Evolutionary conservation across 2,888 invertebrate genomes (phyloP).

Genomic region (Drosophila hamatofila): DNA sequence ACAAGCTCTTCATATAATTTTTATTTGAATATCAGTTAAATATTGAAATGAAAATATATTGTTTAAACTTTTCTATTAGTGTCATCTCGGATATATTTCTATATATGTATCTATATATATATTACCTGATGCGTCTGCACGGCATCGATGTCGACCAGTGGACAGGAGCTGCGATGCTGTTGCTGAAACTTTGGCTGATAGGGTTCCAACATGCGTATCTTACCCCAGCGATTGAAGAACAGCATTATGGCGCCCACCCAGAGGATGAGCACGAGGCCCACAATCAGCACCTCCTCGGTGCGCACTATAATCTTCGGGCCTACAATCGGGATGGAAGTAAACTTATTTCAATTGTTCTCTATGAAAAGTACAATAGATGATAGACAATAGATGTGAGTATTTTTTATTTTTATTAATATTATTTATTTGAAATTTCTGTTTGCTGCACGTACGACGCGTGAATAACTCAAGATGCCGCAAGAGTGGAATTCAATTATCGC

Average conservation of each 20-base stretch:
- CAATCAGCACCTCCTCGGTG: conserved; percentile 94
- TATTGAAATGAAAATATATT: neutral
- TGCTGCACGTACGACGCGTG: conserved; percentile 55
- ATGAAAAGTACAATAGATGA: no score
- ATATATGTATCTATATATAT: neutral
- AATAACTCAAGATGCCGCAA: conserved; percentile 54
- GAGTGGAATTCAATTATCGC: conserved; percentile 69
- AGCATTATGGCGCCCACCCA: conserved; percentile 96
- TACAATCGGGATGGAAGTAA: conserved; percentile 32
- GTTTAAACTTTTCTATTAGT: neutral
- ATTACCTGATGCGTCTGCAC: conserved; percentile 83
- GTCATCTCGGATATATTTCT: neutral
- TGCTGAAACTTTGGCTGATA: conserved; percentile 96
- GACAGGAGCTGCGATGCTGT: conserved; percentile 92
- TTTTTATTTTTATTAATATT: neutral
- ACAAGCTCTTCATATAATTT: neutral
- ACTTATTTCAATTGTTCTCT: neutral
- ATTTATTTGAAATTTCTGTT: neutral
- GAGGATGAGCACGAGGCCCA: conserved; percentile 92
- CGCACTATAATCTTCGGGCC: conserved; percentile 91
- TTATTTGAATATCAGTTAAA: neutral
- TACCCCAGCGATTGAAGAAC: conserved; percentile 97
- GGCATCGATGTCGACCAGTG: conserved; percentile 87
- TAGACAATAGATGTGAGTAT: neutral
- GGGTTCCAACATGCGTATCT: conserved; percentile 96